phyloP scores from a whole-genome alignment of 2,888 invertebrate species.

The Digitonthophagus gazella region DNA sequence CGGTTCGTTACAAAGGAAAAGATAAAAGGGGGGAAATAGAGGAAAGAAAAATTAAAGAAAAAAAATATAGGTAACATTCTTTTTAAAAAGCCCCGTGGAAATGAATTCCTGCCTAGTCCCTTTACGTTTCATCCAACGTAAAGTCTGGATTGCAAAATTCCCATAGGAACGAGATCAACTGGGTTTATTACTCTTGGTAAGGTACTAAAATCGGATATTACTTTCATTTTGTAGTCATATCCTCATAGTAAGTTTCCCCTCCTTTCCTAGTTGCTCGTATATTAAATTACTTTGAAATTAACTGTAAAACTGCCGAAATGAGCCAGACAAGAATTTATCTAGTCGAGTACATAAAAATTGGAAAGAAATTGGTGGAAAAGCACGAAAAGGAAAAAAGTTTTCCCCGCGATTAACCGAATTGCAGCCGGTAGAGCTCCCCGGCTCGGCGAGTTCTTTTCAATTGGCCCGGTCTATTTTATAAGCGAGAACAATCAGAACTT shows the following conservation, averaged over 20 bases:
- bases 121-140: neutral
- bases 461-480: slow-evolving; percentile 14
- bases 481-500: slow-evolving; percentile 16
- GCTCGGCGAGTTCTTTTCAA: slow-evolving; percentile 1
- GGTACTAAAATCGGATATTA: neutral
- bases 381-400: neutral
- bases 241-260: neutral
- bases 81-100: neutral
- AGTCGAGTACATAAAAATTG: neutral
- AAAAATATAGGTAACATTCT: too few species aligned
- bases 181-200: neutral
- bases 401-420: neutral
- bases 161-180: neutral
- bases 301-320: neutral
- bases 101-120: neutral
- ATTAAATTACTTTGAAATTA: neutral
- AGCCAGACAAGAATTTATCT: neutral
- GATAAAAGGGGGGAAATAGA: too few species aligned
- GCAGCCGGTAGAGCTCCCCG: neutral
- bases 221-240: neutral
- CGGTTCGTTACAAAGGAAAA: too few species aligned
- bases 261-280: neutral
- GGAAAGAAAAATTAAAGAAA: too few species aligned
- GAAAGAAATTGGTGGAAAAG: too few species aligned
- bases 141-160: neutral